Evolutionary conservation across 2,113 vertebrate species (phyloP).

Genomic region (Gallinago paraguaiae): DNA sequence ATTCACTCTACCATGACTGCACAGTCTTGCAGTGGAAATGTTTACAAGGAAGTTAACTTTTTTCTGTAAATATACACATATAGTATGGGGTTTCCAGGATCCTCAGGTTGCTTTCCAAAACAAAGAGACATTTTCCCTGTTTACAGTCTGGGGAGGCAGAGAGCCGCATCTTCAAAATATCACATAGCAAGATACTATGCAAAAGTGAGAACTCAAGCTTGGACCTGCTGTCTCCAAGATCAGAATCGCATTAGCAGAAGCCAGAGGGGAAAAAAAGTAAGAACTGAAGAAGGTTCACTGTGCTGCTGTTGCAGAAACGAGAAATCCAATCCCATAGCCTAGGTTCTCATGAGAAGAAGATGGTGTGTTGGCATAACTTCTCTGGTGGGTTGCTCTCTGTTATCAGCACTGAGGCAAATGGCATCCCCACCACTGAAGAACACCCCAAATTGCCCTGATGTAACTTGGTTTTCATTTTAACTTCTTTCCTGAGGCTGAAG

Average conservation of each 20-base stretch:
- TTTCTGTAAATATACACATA: neutral
- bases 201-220: conserved; percentile 8
- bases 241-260: neutral
- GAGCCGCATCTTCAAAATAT: neutral
- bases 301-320: neutral
- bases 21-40: neutral
- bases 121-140: neutral
- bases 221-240: neutral
- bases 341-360: neutral
- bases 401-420: neutral
- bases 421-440: neutral
- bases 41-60: neutral
- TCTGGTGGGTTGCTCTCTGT: no score
- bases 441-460: neutral
- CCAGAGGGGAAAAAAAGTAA: neutral
- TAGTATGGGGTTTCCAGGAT: neutral
- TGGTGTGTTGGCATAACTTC: neutral
- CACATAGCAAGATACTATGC: neutral
- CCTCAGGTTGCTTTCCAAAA: neutral
- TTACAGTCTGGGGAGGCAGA: neutral
- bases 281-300: neutral
- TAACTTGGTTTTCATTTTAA: neutral
- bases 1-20: neutral
- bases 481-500: neutral
- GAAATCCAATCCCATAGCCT: neutral